A percentile compares a stretch with the other conserved stretches of the same genome.
These are phyloP conservation scores for Chondrosia reniformis DNA, from an alignment of 37 sponge, comb jelly and placozoan genomes.

Conservation along the genomic window DNA sequence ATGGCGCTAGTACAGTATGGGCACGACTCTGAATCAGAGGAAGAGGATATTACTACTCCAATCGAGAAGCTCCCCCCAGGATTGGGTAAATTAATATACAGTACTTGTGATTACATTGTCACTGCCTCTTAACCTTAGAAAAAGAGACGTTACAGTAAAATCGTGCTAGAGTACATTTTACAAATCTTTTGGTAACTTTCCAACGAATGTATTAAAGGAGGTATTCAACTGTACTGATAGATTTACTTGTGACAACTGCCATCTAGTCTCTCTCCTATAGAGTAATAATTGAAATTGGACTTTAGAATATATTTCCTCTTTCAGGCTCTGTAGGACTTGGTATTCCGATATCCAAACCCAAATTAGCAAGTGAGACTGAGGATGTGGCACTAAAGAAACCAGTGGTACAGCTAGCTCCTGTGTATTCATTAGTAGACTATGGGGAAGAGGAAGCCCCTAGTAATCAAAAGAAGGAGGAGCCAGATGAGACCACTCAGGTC, in stretches of 20 bases:
- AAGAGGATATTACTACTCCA: conserved; percentile 10
- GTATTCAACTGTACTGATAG: too few species aligned
- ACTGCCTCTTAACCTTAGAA: too few species aligned
- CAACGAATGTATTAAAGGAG: not conserved
- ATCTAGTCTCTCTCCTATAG: too few species aligned
- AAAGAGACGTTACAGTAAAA: too few species aligned
- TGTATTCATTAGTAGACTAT: conserved; percentile 40
- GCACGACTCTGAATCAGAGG: conserved; percentile 24
- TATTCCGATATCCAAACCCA: conserved; percentile 8
- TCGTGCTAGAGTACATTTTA: too few species aligned
- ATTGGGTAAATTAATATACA: not conserved
- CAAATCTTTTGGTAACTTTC: too few species aligned
- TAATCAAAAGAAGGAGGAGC: conserved; percentile 13
- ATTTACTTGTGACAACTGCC: too few species aligned
- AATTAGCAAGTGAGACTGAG: not conserved
- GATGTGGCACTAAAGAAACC: conserved; percentile 2
- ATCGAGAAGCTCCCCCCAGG: conserved; percentile 22
- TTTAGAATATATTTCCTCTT: not conserved
- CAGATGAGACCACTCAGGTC: not conserved
- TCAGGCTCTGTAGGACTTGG: conserved; percentile 18
- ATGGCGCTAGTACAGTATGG: conserved; percentile 19
- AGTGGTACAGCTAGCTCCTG: conserved; percentile 46
- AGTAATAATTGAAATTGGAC: too few species aligned
- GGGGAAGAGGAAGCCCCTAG: conserved; percentile 43
- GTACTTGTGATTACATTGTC: too few species aligned